These are phyloP conservation scores for Propithecus coquereli DNA, from an alignment of 2,113 vertebrate genomes.

Conservation along the genomic window DNA sequence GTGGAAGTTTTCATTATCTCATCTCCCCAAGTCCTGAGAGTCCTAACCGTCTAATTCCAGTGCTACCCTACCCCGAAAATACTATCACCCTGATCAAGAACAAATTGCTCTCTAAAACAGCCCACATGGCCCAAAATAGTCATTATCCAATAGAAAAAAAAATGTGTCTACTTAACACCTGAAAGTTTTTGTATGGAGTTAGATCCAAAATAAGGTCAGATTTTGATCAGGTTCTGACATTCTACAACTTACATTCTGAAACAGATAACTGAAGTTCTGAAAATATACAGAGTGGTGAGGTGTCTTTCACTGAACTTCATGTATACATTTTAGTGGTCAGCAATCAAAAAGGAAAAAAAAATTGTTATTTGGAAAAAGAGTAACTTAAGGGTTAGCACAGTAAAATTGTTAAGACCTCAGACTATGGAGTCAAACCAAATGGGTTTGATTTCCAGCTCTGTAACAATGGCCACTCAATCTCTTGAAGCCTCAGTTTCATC, in stretches of 20 bases:
- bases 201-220: not conserved
- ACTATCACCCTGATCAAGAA: not conserved
- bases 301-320: not conserved
- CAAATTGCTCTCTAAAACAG: constrained; percentile 2
- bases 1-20: not conserved
- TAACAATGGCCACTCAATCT: not conserved
- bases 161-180: not conserved
- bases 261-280: not conserved
- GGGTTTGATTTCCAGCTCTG: not conserved
- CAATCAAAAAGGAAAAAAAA: not conserved
- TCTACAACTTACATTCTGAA: not conserved
- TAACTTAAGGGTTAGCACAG: not conserved
- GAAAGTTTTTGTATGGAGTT: not conserved
- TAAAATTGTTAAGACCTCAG: not conserved
- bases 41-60: not conserved
- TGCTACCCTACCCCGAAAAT: not conserved
- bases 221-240: not conserved
- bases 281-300: not conserved
- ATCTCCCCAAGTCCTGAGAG: not conserved
- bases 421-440: not conserved
- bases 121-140: not conserved
- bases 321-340: not conserved
- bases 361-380: not conserved
- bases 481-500: not conserved
- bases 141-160: not conserved